Base-by-base conservation (phyloP, 2,797 vertebrate species). In the Crocidura indochinensis region DNA sequence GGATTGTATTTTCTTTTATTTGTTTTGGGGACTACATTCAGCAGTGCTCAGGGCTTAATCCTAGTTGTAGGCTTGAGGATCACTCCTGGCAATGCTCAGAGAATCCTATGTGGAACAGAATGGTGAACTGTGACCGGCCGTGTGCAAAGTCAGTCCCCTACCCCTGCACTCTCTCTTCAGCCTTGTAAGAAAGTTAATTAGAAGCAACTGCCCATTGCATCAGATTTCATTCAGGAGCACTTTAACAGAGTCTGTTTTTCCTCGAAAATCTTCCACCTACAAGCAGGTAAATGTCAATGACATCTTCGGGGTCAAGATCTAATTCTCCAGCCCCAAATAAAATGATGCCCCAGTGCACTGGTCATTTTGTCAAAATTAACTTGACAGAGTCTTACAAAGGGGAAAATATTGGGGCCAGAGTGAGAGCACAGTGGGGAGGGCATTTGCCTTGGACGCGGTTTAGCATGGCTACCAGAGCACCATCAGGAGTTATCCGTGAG, bases 281-380 rank as follows among this genome's bases (percentile, higher is more conserved):
- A 68, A 26, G 8, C 15, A 20, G 22, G 12, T 77, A 69, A 47
- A 4, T 51, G 89, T 72, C 14, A 22, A 1, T 29, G 76, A 46
- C 47, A 73, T 91, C n/a, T 29, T 53, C 2, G 46, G 8, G 81
- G 27, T 46, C 73, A 84, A 86, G 29, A 20, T 74, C 75, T 79
- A 53, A 7, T 74, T 85, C 29, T 82, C 51, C 49, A 60, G 29
- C 62, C 38, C 74, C 5, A 46, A 46, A 12, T 80, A 12, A 90
- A 60, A 75, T 29, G 56, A 74, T 79, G n/a, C 76, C 38, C 22
- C 44, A 62, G 47, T 38, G n/a, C 20, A 49, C 24, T 73, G 64
- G 49, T 76, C 49, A 86, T 11, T 83, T 84, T 80, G 27, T n/a
- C 64, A 83, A 72, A 83, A 62, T 22, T 24, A 85, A 22, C 22